These are phyloP conservation scores for Poeciliopsis occidentalis DNA, from an alignment of 2,113 vertebrate species.

Conservation along the genomic window DNA sequence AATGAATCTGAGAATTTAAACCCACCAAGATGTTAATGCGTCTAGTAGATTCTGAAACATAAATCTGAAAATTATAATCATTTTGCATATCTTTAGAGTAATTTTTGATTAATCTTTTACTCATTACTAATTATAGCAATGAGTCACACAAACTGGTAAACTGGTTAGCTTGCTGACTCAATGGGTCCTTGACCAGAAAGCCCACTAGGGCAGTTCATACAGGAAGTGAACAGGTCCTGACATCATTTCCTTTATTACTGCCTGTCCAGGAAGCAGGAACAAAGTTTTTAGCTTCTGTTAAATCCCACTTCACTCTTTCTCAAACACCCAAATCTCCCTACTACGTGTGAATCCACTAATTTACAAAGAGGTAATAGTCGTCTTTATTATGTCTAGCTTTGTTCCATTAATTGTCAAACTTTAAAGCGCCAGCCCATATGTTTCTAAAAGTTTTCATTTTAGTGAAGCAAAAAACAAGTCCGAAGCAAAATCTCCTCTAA, in stretches of 20 bases:
- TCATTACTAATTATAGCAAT: too few species aligned
- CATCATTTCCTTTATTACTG: constrained; percentile 77
- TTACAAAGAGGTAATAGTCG: not conserved
- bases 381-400: not conserved
- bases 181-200: constrained; percentile 41
- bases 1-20: not conserved
- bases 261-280: constrained; percentile 72
- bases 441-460: not conserved
- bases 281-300: constrained; percentile 59
- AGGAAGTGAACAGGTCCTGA: constrained; percentile 81
- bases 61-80: not conserved
- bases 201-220: constrained; percentile 78
- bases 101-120: not conserved
- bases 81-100: not conserved
- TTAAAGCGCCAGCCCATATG: not conserved
- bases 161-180: constrained; percentile 43
- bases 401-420: too few species aligned
- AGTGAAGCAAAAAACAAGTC: not conserved
- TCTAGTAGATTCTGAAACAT: not conserved
- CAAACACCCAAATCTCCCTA: constrained; percentile 4
- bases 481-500: not conserved
- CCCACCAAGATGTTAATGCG: not conserved
- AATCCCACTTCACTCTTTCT: constrained; percentile 39
- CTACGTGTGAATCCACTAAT: too few species aligned
- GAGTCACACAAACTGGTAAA: constrained; percentile 18